Base-by-base conservation (phyloP, 2,888 invertebrate species). In the Magallana nippona region DNA sequence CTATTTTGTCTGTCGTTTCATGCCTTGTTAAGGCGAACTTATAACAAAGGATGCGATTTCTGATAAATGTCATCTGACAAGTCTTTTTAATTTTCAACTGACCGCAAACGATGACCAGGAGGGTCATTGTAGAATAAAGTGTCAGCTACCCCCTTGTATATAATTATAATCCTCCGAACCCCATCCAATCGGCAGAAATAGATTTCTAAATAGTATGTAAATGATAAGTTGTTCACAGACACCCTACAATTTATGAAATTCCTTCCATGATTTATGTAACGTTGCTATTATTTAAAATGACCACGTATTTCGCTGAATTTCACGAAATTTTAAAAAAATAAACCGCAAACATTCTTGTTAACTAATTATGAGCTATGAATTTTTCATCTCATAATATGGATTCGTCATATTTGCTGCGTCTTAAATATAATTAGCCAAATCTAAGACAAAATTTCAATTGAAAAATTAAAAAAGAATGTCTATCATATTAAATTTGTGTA, bases 71-170 rank as follows among this genome's bases (percentile, higher is more conserved):
- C 27, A 71, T 32, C 71, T 71, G 71, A 71, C 71, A 71, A 27
- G 71, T 71, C 71, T 71, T 71, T 63, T 71, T 71, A 27, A 71
- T 71, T 71, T 71, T 71, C 71, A 71, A 71, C 71, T 71, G 71
- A 71, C 71, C 71, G 71, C 71, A 27, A 71, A 32, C 13, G 71
- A 71, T 71, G 71, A 27, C 71, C 71, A 71, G 27, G 32, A 71
- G 32, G 15, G 22, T 15, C 71, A 11, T 11, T 71, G 71, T 71
- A 15, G 32, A 71, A 27, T 15, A 71, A 27, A 27, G 71, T 71
- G 71, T 27, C 71, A 71, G 32, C 71, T 71, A 22, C 32, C 71
- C 71, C 71, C 22, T 13, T 15, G 71, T 71, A 22, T 27, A 11
- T 71, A 27, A 27, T 71, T 71, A 27, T 19, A 27, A 71, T 71